phyloP scores from a whole-genome alignment of 2,888 invertebrate species.

The Ophraella communa region DNA sequence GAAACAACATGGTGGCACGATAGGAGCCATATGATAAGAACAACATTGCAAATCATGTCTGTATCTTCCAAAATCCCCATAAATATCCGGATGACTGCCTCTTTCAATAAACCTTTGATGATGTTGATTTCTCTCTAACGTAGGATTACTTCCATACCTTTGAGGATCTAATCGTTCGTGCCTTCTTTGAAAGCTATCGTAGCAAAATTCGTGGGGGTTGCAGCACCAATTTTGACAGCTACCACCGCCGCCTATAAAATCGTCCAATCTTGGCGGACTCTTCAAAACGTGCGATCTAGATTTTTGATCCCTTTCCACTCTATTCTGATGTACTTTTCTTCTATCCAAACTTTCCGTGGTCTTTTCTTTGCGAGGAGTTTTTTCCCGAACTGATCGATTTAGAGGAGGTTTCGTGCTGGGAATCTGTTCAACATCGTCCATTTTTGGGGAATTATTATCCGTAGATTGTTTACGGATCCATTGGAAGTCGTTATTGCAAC shows the following conservation, averaged over 20 bases:
- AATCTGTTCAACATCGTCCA: constrained; percentile 46
- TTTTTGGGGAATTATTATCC: constrained; percentile 44
- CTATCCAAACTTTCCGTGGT: constrained; percentile 65
- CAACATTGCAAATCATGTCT: constrained; percentile 52
- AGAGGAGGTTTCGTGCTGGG: constrained; percentile 52
- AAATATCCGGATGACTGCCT: constrained; percentile 60
- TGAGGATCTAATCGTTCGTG: constrained; percentile 63
- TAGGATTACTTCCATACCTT: constrained; percentile 60
- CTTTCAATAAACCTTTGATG: constrained; percentile 39
- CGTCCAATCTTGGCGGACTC: constrained; percentile 55
- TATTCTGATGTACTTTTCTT: constrained; percentile 54
- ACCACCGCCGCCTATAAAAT: constrained; percentile 41
- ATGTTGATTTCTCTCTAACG: constrained; percentile 51
- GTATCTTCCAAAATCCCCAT: constrained; percentile 49
- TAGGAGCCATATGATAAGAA: constrained; percentile 53
- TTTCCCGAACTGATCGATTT: constrained; percentile 47
- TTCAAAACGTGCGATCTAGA: constrained; percentile 65
- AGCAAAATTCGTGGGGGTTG: constrained; percentile 55
- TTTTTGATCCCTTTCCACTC: constrained; percentile 69
- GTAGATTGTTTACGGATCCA: constrained; percentile 65
- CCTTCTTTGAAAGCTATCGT: constrained; percentile 67
- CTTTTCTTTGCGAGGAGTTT: constrained; percentile 50
- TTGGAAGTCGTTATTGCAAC: constrained; percentile 72
- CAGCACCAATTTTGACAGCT: constrained; percentile 56
- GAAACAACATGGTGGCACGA: constrained; percentile 52